Evolutionary conservation across 2,797 vertebrate genomes (phyloP), one percentile per base, ranked within the genome.

Genomic region (Erithacus rubecula): DNA sequence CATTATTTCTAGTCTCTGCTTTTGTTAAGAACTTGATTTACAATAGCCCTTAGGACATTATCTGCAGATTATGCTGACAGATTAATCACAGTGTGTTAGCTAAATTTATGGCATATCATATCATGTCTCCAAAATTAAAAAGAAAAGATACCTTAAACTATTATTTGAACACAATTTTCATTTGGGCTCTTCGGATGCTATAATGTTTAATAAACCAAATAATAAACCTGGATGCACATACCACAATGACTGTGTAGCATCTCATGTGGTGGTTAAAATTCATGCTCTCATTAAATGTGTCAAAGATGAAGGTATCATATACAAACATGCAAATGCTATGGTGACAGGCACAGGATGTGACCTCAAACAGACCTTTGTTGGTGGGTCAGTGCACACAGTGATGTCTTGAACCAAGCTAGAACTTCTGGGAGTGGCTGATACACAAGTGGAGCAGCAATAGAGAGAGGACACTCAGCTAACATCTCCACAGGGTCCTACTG

Each of bases 21-120:
- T 95, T 91, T 91, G 26, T 83, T 74, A 87, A 70, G 41, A 67
- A 10, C 12, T 88, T 90, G 88, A 81, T 90, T 88, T 90, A 93
- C 67, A 67, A 10, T 32, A 86, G 39, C 70, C 80, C 55, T 75
- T 62, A 69, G 80, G 80, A 84, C 17, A 70, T 70, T 43, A 56
- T 41, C 51, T 78, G 43, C 62, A 85, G 34, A 83, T 93, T 89
- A 77, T 51, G 17, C 20, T 83, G 75, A 80, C 71, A 85, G 44
- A 87, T 65, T 78, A 83, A 86, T 78, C 69, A 79, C 8, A 53
- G 15, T 36, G 22, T 80, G 56, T 64, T 93, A 93, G n/a, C 18
- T 78, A 59, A 70, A 95, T 84, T 93, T 91, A 87, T 46, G 26
- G 46, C 20, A 37, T 23, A 78, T 17, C 55, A 21, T 63, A 44